phyloP scores from a whole-genome alignment of 2,113 vertebrate genomes.

The Myrmecophaga tridactyla region DNA sequence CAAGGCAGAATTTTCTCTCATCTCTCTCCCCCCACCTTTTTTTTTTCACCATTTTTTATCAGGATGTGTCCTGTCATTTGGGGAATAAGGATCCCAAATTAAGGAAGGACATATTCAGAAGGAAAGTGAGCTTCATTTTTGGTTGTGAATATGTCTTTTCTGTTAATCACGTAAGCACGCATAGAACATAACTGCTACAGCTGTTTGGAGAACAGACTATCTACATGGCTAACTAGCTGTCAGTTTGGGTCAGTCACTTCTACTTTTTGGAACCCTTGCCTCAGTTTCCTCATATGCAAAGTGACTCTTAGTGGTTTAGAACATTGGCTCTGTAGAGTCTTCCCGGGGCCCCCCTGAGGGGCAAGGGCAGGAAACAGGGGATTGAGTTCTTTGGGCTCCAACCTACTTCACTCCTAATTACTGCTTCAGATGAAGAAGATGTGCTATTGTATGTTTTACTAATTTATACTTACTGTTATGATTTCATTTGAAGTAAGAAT shows the following conservation, averaged over 20 bases:
- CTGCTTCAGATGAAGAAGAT: neutral
- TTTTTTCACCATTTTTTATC: neutral
- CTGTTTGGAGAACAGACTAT: neutral
- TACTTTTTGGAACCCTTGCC: neutral
- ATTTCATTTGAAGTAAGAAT: slow-evolving; percentile 12
- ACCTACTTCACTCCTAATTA: neutral
- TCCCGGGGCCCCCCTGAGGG: neutral
- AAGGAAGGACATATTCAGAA: neutral
- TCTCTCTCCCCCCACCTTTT: neutral
- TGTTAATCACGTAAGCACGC: neutral
- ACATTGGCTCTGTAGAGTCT: neutral
- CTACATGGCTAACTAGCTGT: neutral
- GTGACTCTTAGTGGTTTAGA: neutral
- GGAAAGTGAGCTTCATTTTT: neutral
- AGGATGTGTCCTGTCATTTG: neutral
- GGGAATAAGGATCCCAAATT: neutral
- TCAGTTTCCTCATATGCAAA: slow-evolving; percentile 1
- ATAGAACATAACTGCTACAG: neutral
- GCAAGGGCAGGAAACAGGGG: neutral
- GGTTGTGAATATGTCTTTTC: neutral
- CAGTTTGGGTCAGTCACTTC: neutral
- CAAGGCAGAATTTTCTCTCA: slow-evolving; percentile 50
- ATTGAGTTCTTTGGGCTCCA: neutral
- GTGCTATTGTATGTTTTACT: neutral
- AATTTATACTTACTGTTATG: neutral